These are phyloP conservation scores for Tineola bisselliella DNA, from an alignment of 2,888 invertebrate species.

Conservation along the genomic window DNA sequence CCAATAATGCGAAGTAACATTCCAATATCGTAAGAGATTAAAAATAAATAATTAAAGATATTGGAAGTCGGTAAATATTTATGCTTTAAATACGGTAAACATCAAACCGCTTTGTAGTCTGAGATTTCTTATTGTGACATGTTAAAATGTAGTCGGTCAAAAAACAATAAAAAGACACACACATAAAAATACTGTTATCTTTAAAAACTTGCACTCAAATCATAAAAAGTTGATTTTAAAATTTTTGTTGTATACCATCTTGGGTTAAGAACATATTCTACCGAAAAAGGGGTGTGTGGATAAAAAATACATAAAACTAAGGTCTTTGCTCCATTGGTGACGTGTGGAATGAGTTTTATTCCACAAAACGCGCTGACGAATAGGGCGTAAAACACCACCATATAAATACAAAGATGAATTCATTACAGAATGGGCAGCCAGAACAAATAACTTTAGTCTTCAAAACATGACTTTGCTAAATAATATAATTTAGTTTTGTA, in stretches of 20 bases:
- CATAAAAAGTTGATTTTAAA: constrained; percentile 24
- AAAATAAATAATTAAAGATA: too few species aligned
- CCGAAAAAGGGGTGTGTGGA: constrained; percentile 41
- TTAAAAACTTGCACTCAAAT: not conserved
- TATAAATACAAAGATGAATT: constrained; percentile 27
- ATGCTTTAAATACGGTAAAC: too few species aligned
- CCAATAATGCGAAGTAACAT: too few species aligned
- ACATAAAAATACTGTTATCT: not conserved
- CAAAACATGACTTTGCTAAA: not conserved
- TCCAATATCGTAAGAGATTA: too few species aligned
- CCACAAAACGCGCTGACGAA: constrained; percentile 51
- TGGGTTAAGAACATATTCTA: constrained; percentile 29
- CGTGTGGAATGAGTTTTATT: constrained; percentile 51
- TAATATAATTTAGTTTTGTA: too few species aligned
- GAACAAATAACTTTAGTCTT: not conserved
- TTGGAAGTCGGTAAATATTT: too few species aligned
- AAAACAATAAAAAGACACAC: too few species aligned
- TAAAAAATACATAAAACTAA: constrained; percentile 36
- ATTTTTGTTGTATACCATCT: constrained; percentile 16
- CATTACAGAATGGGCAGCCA: not conserved
- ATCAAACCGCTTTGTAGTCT: too few species aligned
- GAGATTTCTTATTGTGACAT: too few species aligned
- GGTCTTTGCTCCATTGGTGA: constrained; percentile 49
- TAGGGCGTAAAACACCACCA: constrained; percentile 35
- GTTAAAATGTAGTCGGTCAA: too few species aligned